Evolutionary conservation across 1,140 invertebrate species (phyloP), one percentile per base, ranked within the genome.

Genomic region (Carcinoscorpius rotundicauda): DNA sequence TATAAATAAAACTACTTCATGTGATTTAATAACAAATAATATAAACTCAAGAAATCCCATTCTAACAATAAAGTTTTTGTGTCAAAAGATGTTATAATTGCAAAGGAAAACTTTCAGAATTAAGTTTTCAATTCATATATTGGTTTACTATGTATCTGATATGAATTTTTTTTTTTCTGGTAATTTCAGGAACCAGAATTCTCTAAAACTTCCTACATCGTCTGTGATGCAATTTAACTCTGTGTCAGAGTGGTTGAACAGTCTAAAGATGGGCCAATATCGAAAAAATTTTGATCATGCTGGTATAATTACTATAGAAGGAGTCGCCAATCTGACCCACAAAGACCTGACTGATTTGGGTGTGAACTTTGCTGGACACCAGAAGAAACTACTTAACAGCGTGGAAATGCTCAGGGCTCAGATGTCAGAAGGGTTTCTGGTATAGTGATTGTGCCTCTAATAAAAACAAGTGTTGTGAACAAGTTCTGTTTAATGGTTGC

Each of bases 311-410:
- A 87, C 83, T 49, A 86, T 95, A 83, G 90, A 93, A 72, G 86
- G 88, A n/a, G 90, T 93, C 48, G 84, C 88, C 9, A 81, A 86
- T 62, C 83, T 98, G 60, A 96, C 89, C 53, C 88, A 93, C 49
- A 89, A 93, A 74, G 93, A 97, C 77, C 80, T 98, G 63, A 90
- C 88, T 49, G 84, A 88, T 70, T 81, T 98, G 66, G 93, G 93
- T 51, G 91, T 98, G 68, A 94, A 89, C 6, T 82, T 97, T 58
- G 92, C 96, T n/a, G 93, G 94, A 53, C 95, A 98, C 79, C 94
- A 97, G 78, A 96, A 97, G 79, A 97, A 97, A 81, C 97, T 98
- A 64, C 93, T 97, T 87, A 93, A 92, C 80, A 92, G 89, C 81
- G 88, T 95, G 57, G 91, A 93, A 74, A 89, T 88, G 67, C 86